A percentile compares a stretch with the other conserved stretches of the same genome.
These are phyloP conservation scores for Coelopa pilipes DNA, from an alignment of 2,888 invertebrate genomes.

Conservation along the genomic window DNA sequence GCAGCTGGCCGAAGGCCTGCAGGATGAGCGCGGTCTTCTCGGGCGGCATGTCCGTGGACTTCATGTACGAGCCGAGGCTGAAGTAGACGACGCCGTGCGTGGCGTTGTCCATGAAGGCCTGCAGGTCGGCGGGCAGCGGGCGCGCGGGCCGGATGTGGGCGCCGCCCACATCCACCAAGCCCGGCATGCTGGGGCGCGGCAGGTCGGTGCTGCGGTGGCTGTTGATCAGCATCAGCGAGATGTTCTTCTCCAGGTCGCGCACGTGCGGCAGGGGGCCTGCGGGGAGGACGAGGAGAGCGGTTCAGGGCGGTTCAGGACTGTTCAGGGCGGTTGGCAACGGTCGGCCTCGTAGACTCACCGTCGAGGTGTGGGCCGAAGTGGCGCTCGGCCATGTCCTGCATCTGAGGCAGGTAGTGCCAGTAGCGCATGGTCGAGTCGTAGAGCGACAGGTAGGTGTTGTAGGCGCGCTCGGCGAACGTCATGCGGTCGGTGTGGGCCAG, in stretches of 20 bases:
- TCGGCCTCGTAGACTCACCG: too few relatives aligned
- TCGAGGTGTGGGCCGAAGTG: conserved; percentile 55
- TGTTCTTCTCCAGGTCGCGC: conserved; percentile 67
- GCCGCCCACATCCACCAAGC: conserved; percentile 63
- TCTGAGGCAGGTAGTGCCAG: conserved; percentile 62
- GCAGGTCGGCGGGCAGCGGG: conserved; percentile 57
- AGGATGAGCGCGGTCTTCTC: conserved; percentile 63
- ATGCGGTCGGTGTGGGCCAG: conserved; percentile 64
- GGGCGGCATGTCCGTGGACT: conserved; percentile 66
- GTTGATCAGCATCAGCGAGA: conserved; percentile 69
- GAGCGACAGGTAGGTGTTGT: conserved; percentile 62
- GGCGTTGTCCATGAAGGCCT: conserved; percentile 65
- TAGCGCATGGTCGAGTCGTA: conserved; percentile 59
- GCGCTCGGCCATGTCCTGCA: conserved; percentile 62
- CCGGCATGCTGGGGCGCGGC: conserved; percentile 66
- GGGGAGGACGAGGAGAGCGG: too few relatives aligned
- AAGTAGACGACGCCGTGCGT: conserved; percentile 67
- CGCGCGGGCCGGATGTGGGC: conserved; percentile 61
- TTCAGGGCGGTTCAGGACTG: too few relatives aligned
- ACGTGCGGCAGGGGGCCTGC: conserved; percentile 64
- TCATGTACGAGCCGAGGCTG: conserved; percentile 68
- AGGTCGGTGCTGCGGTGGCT: conserved; percentile 69
- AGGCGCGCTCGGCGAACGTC: conserved; percentile 62
- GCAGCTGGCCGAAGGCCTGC: conserved; percentile 66
- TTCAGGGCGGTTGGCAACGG: too few relatives aligned